Base-by-base conservation (phyloP, 1,140 invertebrate species). In the Lepidurus packardi region DNA sequence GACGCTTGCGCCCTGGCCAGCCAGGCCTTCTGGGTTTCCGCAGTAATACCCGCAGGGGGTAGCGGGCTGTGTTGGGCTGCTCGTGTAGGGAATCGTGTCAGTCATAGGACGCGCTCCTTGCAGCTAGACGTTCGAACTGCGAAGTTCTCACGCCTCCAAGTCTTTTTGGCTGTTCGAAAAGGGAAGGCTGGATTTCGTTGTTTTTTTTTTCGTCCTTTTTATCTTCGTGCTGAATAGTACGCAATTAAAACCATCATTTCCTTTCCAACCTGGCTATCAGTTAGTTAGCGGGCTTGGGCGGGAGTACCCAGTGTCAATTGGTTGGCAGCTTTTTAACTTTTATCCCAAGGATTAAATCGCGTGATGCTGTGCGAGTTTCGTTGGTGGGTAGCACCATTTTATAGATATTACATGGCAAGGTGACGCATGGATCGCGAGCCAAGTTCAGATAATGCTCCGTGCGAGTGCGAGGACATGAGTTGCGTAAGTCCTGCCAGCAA, bases 1-100 rank as follows among this genome's bases (percentile, higher is more conserved):
- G 53, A 65, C 53, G 53, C 53, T 13, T 65, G 53, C 53, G 53
- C 53, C 21, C 6, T 21, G 21, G 53, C 21, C 16, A n/a, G 6
- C 21, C 7, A 13, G 16, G 53, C 6, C 16, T 16, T 65, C 53
- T 65, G 53, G 21, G 53, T 65, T 65, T 65, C 53, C 16, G 53
- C 53, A 65, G 53, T 65, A 7, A 65, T 65, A n/a, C 53, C 53
- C 53, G 53, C 53, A 65, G 53, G 53, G 53, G 53, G 53, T 65
- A 65, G 53, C 21, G n/a, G 53, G 53, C 16, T 65, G 16, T 13
- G 16, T n/a, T 65, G 9, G 53, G 53, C 53, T 13, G 53, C 53
- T 65, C 6, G 8, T 65, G 53, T 7, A 21, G 16, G 16, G 16
- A 65, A 16, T 21, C 21, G 16, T 21, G 53, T 65, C 53, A 65